Evolutionary conservation across 1,140 invertebrate species (phyloP).

Genomic region (Drosophila littoralis): DNA sequence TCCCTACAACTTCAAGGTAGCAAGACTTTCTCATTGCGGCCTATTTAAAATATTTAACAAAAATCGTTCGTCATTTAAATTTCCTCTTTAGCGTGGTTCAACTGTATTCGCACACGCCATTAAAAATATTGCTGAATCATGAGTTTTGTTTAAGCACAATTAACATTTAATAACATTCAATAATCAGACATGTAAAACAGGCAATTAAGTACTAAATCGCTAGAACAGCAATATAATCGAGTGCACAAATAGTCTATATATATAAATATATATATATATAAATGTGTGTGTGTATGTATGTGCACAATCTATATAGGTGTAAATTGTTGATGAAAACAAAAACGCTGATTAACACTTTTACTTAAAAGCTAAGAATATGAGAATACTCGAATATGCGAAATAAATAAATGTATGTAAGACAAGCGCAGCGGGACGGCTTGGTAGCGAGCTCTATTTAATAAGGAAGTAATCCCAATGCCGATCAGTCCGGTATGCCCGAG

Average conservation of each 20-base stretch:
- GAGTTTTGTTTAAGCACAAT: neutral
- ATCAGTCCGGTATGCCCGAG: conserved; percentile 72
- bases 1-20: too few species aligned
- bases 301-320: neutral
- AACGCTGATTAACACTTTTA: conserved; percentile 22
- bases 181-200: neutral
- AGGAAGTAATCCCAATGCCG: conserved; percentile 11
- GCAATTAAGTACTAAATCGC: conserved; percentile 26
- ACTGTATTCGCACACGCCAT: neutral
- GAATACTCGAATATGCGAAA: conserved; percentile 18
- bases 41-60: too few species aligned
- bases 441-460: neutral
- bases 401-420: conserved; percentile 26
- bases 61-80: neutral
- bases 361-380: conserved; percentile 23
- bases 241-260: conserved; percentile 8
- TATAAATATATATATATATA: neutral
- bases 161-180: conserved; percentile 20
- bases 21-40: too few species aligned
- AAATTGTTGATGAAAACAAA: conserved; percentile 12
- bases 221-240: conserved; percentile 6
- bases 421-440: conserved; percentile 40
- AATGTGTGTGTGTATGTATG: too few species aligned
- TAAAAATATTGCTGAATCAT: neutral
- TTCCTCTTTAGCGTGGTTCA: neutral